A percentile compares a stretch with the other conserved stretches of the same genome.
These are phyloP conservation scores for Tetragonisca angustula DNA, from an alignment of 2,888 invertebrate species.

Conservation along the genomic window DNA sequence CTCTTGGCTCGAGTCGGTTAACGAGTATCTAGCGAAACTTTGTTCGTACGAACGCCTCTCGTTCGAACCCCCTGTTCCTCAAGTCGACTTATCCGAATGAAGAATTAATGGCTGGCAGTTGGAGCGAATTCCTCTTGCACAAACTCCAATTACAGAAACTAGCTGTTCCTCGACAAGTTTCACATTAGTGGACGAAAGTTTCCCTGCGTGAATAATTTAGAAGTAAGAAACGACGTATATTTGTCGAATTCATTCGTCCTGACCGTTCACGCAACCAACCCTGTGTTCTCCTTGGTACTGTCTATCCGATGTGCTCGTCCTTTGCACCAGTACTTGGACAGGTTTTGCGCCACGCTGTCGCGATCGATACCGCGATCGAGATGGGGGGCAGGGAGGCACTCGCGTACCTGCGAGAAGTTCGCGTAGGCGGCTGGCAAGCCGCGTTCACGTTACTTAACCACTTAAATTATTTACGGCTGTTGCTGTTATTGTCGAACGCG, in stretches of 20 bases:
- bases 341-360: constrained; percentile 15
- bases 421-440: constrained; percentile 68
- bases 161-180: no score
- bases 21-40: no score
- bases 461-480: constrained; percentile 72
- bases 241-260: neutral
- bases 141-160: no score
- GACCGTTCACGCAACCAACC: neutral
- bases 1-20: no score
- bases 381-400: constrained; percentile 29
- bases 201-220: no score
- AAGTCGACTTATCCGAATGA: no score
- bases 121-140: neutral
- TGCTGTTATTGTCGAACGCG: constrained; percentile 75
- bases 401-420: constrained; percentile 44
- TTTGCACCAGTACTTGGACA: constrained; percentile 13
- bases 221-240: neutral
- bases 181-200: no score
- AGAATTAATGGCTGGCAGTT: neutral
- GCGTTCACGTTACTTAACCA: constrained; percentile 74
- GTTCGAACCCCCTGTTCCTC: no score
- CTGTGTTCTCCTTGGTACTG: no score
- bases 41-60: no score
- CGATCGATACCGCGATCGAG: constrained; percentile 57
- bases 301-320: neutral